phyloP scores from a whole-genome alignment of 2,888 invertebrate genomes.

The Eupeodes luniger region DNA sequence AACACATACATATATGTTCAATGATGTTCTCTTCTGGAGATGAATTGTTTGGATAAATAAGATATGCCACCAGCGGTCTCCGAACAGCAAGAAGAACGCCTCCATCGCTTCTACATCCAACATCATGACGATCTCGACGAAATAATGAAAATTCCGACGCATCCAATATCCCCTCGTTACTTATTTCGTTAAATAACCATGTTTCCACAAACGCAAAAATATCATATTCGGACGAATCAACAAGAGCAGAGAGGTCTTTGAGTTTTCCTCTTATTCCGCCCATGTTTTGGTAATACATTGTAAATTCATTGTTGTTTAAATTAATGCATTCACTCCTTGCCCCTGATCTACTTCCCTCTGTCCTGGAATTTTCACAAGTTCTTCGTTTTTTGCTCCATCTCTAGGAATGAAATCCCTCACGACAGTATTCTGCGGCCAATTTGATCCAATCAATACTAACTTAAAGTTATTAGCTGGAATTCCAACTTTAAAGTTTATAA shows the following conservation, averaged over 20 bases:
- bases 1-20: no score
- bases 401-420: not conserved
- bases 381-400: not conserved
- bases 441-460: no score
- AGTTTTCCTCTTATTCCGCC: not conserved
- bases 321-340: not conserved
- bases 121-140: no score
- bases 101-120: no score
- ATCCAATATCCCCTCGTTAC: not conserved
- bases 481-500: no score
- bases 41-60: no score
- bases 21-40: no score
- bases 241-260: not conserved
- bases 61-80: no score
- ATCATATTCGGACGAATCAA: not conserved
- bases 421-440: no score
- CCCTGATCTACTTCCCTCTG: not conserved
- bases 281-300: not conserved
- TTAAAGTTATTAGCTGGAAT: no score
- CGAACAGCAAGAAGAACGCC: no score
- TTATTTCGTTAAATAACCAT: not conserved
- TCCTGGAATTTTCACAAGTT: not conserved
- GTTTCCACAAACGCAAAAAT: conserved; percentile 3
- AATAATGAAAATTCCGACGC: no score
- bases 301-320: not conserved